Percentiles rank a stretch among this genome's conserved stretches.
Conservation (phyloP, 2,888 invertebrate genomes). For the Seira ritae region DNA sequence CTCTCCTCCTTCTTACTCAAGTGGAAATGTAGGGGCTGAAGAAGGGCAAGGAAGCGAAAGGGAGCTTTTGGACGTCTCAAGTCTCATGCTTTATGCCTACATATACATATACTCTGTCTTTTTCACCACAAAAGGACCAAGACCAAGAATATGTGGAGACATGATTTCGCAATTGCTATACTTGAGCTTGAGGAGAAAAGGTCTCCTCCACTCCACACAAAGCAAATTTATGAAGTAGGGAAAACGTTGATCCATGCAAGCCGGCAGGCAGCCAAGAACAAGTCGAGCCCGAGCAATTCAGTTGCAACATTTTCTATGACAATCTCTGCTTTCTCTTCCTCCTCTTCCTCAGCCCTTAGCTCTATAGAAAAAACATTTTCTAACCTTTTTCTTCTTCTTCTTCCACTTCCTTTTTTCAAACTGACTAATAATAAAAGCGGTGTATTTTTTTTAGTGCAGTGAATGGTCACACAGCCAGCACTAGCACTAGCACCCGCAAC, state of each 20-base stretch:
- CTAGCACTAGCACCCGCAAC: too few relatives aligned
- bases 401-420: too few relatives aligned
- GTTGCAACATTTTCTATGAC: not conserved
- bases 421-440: not conserved
- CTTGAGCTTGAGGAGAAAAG: not conserved
- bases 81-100: not conserved
- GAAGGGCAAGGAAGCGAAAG: not conserved
- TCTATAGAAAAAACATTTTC: not conserved
- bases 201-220: not conserved
- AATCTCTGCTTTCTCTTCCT: too few relatives aligned
- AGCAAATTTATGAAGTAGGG: not conserved
- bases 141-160: not conserved
- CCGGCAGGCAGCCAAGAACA: constrained; percentile 3
- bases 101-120: not conserved
- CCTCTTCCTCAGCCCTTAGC: not conserved
- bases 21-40: not conserved
- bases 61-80: not conserved
- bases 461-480: not conserved
- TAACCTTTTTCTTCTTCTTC: not conserved
- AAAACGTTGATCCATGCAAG: not conserved
- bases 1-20: not conserved
- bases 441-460: too few relatives aligned
- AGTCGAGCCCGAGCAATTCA: not conserved
- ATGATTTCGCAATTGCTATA: not conserved
- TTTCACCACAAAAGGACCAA: constrained; percentile 1